phyloP scores from a whole-genome alignment of 2,113 vertebrate genomes.

The Trichechus manatus region DNA sequence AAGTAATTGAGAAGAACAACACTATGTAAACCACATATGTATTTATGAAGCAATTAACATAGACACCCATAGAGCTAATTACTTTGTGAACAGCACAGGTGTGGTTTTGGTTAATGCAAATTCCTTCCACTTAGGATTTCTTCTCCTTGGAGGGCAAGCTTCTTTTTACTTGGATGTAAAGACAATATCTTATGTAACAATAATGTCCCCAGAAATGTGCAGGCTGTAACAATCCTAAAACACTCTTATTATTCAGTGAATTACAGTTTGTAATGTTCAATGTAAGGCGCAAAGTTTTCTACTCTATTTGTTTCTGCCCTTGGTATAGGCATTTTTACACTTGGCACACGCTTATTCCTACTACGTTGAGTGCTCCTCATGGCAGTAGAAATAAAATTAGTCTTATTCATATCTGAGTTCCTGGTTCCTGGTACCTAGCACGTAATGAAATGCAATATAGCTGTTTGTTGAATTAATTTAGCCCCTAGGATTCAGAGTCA shows the following conservation, averaged over 20 bases:
- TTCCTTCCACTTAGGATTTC: not conserved
- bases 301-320: not conserved
- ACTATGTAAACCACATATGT: not conserved
- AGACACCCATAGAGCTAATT: not conserved
- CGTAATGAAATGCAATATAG: conserved; percentile 1
- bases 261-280: not conserved
- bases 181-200: not conserved
- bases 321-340: not conserved
- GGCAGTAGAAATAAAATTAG: not conserved
- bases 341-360: not conserved
- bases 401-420: not conserved
- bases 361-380: not conserved
- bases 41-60: not conserved
- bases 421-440: not conserved
- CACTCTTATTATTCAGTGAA: not conserved
- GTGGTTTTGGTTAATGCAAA: not conserved
- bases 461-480: not conserved
- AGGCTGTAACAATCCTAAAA: not conserved
- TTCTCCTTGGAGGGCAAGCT: not conserved
- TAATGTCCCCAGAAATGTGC: not conserved
- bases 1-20: not conserved
- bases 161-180: not conserved
- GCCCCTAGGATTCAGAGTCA: not conserved
- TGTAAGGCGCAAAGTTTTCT: not conserved
- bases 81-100: not conserved